These are phyloP conservation scores for Diplodus puntazzo DNA, from an alignment of 2,797 vertebrate species.

Conservation along the genomic window DNA sequence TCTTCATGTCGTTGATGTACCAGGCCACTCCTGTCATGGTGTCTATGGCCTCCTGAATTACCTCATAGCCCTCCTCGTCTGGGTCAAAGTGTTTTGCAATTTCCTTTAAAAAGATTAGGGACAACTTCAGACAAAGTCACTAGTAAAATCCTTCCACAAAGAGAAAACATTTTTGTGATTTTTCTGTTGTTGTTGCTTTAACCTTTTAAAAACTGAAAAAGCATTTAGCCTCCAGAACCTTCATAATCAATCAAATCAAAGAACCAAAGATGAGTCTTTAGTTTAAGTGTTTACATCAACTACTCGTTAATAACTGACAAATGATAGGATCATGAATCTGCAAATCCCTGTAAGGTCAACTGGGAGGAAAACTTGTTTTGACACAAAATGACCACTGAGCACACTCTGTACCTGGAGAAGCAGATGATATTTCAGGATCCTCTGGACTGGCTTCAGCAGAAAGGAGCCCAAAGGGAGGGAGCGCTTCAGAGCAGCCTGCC, in stretches of 20 bases:
- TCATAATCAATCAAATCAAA: background rate
- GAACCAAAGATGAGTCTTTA: background rate
- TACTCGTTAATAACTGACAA: background rate
- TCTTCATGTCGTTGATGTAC: constrained; percentile 99
- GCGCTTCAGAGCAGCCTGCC: constrained; percentile 91
- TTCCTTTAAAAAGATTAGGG: constrained; percentile 84
- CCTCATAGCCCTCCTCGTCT: constrained; percentile 90
- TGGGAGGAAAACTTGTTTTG: rapidly evolving
- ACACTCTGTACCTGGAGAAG: constrained; percentile 91
- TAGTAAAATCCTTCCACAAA: background rate
- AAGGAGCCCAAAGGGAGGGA: constrained; percentile 94
- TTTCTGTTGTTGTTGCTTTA: background rate
- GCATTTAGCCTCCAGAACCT: background rate
- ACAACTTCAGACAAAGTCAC: background rate
- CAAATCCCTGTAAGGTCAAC: background rate
- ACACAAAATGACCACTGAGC: background rate
- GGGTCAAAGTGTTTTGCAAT: constrained; percentile 95
- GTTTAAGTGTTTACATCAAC: background rate
- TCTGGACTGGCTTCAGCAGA: constrained; percentile 96
- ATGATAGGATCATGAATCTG: background rate
- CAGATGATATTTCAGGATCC: constrained; percentile 98
- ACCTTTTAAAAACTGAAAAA: background rate
- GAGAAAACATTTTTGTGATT: background rate
- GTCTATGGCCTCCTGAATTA: constrained; percentile 95
- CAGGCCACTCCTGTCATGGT: constrained; percentile 98